Evolutionary conservation across 2,888 invertebrate species (phyloP).

Genomic region (Lysandra bellargus): DNA sequence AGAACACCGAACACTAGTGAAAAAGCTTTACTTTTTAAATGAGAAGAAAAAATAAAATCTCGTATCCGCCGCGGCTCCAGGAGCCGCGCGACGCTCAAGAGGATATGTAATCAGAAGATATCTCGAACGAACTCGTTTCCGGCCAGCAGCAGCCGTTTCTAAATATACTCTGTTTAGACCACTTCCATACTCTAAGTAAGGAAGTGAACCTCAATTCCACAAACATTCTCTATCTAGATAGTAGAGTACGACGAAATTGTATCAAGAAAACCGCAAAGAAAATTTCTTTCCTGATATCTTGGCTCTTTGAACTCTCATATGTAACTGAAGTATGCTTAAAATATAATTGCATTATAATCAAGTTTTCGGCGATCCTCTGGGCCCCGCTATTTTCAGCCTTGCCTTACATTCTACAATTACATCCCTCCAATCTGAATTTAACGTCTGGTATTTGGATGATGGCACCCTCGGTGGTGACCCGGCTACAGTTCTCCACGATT

Average conservation of each 20-base stretch:
- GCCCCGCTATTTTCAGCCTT: no score
- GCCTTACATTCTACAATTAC: no score
- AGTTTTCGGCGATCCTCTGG: no score
- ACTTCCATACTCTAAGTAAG: not conserved
- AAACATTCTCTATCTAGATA: not conserved
- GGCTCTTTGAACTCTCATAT: not conserved
- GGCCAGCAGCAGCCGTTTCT: not conserved
- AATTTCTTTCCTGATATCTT: not conserved
- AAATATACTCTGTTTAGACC: not conserved
- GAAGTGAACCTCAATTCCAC: not conserved
- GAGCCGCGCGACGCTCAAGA: no score
- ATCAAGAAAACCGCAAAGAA: not conserved
- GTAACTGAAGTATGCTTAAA: not conserved
- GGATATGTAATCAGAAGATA: not conserved
- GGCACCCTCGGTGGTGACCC: no score
- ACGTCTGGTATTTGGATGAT: no score
- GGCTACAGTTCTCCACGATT: no score
- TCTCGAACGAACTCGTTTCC: not conserved
- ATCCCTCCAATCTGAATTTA: no score
- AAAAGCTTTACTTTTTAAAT: no score
- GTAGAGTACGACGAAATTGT: not conserved
- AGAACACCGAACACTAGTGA: no score
- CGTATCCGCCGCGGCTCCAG: no score
- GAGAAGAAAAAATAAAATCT: no score
- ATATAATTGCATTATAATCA: not conserved